A percentile compares a stretch with the other conserved stretches of the same genome.
These are phyloP conservation scores for Cephus sareptanus DNA, from an alignment of 2,888 invertebrate species.

Conservation along the genomic window DNA sequence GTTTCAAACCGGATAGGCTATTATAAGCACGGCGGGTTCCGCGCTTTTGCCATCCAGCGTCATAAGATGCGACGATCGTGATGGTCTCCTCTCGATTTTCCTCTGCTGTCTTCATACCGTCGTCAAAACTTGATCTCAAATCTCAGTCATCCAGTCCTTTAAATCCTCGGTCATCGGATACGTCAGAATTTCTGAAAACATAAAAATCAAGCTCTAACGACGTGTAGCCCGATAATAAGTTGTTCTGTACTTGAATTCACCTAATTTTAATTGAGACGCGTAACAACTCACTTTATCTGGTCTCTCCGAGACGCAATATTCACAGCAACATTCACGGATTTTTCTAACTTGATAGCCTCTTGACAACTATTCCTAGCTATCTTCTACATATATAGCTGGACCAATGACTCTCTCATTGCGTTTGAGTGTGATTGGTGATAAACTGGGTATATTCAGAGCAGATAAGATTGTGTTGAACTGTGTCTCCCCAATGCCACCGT, in stretches of 20 bases:
- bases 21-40: constrained; percentile 20
- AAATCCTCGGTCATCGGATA: too few species aligned
- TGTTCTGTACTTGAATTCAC: too few species aligned
- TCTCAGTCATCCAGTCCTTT: too few species aligned
- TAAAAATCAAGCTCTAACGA: too few species aligned
- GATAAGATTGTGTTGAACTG: constrained; percentile 18
- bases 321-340: neutral
- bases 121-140: too few species aligned
- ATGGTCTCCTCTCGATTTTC: neutral
- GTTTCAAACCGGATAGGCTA: neutral
- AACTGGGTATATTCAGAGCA: constrained; percentile 14
- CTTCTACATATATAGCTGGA: constrained; percentile 7
- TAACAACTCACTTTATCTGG: too few species aligned
- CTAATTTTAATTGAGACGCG: too few species aligned
- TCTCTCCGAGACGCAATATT: too few species aligned
- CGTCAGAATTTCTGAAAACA: too few species aligned
- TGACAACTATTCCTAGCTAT: constrained; percentile 14
- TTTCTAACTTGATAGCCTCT: constrained; percentile 13
- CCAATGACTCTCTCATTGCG: constrained; percentile 17
- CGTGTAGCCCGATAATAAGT: too few species aligned
- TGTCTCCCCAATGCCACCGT: constrained; percentile 12
- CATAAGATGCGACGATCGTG: constrained; percentile 12
- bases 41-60: constrained; percentile 24
- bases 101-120: too few species aligned
- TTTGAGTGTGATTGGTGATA: constrained; percentile 12